Conservation (phyloP, 2,888 invertebrate genomes). For the Danaus chrysippus region DNA sequence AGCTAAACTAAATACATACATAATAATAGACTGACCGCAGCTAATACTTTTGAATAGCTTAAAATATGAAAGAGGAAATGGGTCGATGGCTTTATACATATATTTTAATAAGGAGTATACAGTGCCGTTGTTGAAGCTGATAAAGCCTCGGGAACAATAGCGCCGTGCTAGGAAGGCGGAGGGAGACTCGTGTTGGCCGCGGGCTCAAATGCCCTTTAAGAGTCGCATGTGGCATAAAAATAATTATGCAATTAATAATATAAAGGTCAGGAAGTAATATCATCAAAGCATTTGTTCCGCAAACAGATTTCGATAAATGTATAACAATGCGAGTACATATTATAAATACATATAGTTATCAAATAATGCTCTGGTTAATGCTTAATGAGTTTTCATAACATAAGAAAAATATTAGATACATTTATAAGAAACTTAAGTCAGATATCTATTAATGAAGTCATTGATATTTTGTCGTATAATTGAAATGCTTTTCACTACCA, state of each 20-base stretch:
- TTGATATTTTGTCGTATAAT: background rate
- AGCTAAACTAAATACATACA: slow-evolving; percentile 1
- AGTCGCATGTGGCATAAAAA: slow-evolving; percentile 38
- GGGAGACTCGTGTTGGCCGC: slow-evolving; percentile 60
- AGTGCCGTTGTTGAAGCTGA: slow-evolving; percentile 47
- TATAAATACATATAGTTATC: too few species aligned
- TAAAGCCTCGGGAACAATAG: slow-evolving; percentile 58
- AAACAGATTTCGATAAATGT: background rate
- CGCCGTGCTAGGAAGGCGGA: slow-evolving; percentile 67
- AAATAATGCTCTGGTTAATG: too few species aligned
- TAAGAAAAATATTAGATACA: too few species aligned
- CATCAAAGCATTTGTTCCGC: background rate
- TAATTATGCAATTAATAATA: slow-evolving; percentile 3
- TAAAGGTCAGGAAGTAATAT: background rate
- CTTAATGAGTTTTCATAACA: too few species aligned
- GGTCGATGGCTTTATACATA: slow-evolving; percentile 44
- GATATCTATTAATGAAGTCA: background rate
- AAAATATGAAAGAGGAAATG: slow-evolving; percentile 24
- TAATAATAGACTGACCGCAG: slow-evolving; percentile 15
- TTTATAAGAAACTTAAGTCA: too few species aligned
- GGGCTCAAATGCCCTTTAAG: slow-evolving; percentile 53
- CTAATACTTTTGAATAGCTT: slow-evolving; percentile 24
- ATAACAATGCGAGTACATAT: too few species aligned
- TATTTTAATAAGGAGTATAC: slow-evolving; percentile 57
- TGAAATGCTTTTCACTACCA: slow-evolving; percentile 1